Evolutionary conservation across 2,797 vertebrate species (phyloP).

Genomic region (Clarias pachynema): DNA sequence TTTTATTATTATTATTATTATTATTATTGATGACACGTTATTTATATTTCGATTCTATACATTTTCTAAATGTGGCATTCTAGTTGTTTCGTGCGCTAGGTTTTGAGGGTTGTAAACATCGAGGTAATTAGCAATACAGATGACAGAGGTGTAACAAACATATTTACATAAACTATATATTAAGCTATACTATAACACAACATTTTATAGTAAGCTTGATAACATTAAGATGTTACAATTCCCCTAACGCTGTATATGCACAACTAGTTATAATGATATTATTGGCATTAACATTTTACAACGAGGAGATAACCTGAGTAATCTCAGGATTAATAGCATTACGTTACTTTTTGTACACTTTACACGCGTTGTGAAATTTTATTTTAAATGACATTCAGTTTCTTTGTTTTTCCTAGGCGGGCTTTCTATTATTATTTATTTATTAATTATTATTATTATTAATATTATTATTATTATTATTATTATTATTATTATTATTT

Average conservation of each 20-base stretch:
- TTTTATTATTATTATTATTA: slow-evolving; percentile 22
- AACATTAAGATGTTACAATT: not conserved
- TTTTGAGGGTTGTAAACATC: not conserved
- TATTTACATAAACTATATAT: not conserved
- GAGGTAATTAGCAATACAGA: not conserved
- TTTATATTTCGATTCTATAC: not conserved
- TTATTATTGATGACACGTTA: not conserved
- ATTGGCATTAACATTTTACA: too few relatives aligned
- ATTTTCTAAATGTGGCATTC: not conserved
- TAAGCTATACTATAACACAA: not conserved
- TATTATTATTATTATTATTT: not conserved
- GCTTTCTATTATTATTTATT: not conserved
- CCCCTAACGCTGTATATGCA: not conserved
- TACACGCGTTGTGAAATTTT: not conserved
- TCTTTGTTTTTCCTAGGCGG: not conserved
- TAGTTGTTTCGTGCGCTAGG: not conserved
- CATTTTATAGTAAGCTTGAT: not conserved
- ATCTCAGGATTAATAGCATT: not conserved
- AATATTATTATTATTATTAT: too few relatives aligned
- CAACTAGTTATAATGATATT: not conserved
- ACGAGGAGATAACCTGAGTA: not conserved
- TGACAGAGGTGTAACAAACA: not conserved
- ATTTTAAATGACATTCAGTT: not conserved
- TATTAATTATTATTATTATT: not conserved
- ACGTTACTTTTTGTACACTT: not conserved